Conservation (phyloP, 2,113 vertebrate genomes). For the Galemys pyrenaicus region DNA sequence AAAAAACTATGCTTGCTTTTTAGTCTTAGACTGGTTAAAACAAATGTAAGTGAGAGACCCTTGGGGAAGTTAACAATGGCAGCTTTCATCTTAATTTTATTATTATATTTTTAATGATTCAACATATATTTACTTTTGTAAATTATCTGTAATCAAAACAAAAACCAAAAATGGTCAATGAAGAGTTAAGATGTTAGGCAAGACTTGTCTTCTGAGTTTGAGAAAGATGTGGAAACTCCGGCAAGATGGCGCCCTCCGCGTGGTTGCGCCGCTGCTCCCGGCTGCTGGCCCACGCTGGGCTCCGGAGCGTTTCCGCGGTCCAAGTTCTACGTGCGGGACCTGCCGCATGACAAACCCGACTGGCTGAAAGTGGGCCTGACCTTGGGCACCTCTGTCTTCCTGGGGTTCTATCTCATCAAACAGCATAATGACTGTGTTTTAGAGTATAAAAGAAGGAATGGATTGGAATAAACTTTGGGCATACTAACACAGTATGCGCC, state of each 20-base stretch:
- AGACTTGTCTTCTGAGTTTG: constrained; percentile 74
- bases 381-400: too few species aligned
- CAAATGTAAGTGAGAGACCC: too few species aligned
- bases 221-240: constrained; percentile 85
- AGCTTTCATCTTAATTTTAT: too few species aligned
- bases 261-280: too few species aligned
- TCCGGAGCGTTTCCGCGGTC: too few species aligned
- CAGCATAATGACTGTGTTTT: constrained; percentile 88
- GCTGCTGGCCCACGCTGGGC: too few species aligned
- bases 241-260: too few species aligned
- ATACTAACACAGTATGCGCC: background rate
- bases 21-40: too few species aligned
- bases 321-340: constrained; percentile 85
- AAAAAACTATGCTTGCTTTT: too few species aligned
- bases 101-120: too few species aligned
- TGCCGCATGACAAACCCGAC: constrained; percentile 83
- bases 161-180: constrained; percentile 20
- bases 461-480: constrained; percentile 68
- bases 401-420: constrained; percentile 90
- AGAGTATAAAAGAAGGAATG: constrained; percentile 92
- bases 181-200: background rate
- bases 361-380: constrained; percentile 91
- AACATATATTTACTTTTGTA: constrained; percentile 18
- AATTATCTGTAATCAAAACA: background rate
- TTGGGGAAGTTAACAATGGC: too few species aligned